A percentile compares a stretch with the other conserved stretches of the same genome.
Evolutionary conservation across 2,113 vertebrate species (phyloP).

Genomic region (Pseudopipra pipra): DNA sequence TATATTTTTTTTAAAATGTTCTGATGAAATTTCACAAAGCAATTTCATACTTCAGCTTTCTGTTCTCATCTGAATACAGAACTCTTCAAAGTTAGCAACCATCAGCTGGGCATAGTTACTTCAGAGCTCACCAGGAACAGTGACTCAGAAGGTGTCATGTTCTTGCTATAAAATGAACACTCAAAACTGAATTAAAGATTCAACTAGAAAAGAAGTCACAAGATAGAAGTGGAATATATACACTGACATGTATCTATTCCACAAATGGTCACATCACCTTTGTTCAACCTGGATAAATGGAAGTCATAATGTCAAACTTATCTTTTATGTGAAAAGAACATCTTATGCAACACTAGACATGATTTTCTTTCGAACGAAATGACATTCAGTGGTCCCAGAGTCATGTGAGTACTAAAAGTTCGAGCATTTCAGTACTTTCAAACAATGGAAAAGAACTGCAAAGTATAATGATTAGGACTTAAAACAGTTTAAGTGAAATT

Average conservation of each 20-base stretch:
- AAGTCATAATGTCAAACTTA: background rate
- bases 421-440: background rate
- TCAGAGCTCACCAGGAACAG: background rate
- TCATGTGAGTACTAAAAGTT: background rate
- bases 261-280: background rate
- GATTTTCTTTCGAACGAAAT: background rate
- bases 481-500: background rate
- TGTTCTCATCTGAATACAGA: background rate
- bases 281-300: background rate
- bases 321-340: background rate
- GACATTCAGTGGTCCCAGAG: background rate
- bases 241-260: background rate
- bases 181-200: background rate
- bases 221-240: background rate
- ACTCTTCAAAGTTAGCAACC: background rate
- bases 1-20: background rate
- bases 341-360: background rate
- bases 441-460: background rate
- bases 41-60: background rate
- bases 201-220: background rate
- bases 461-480: background rate
- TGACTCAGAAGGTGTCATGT: background rate
- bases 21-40: background rate
- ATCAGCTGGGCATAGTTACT: background rate
- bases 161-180: background rate